Base-by-base conservation (phyloP, 35 echinoderm and acorn worm genomes). In the Holothuria glaberrima region DNA sequence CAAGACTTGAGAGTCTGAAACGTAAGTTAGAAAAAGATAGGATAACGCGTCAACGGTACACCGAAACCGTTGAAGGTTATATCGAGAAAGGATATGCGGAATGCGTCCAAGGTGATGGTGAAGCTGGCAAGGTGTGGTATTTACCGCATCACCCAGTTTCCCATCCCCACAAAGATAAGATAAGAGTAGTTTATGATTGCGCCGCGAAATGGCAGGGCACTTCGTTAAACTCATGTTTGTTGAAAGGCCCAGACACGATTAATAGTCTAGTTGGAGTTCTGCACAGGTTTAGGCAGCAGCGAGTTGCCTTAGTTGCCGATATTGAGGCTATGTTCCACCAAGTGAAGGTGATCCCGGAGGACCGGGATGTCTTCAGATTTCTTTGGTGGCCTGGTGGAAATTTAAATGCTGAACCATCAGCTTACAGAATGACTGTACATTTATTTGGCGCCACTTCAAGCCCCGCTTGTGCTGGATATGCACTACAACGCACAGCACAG, bases 291-390 rank as follows among this genome's bases (percentile, higher is more conserved):
- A 46, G 89, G 44, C 70, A 94, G 30, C 78, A 91, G 48, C 71
- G 79, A 31, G 59, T 91, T 46, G 89, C 93, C 1, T 14, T 79
- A 27, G 83, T 86, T 77, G 64, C 88, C 5, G 93, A 91, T 63
- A 67, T 94, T 28, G 71, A 94, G 64, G 89, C 34, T 25, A 91
- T 94, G 93, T 91, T 90, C 58, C 89, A 90, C 41, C 89, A 90
- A 69, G 57, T 80, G 17, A 61, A 80, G 20, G 89, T 90, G 6
- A 82, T 33, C 4, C 56, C 74, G 19, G 58, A 69, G 28, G 89
- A 90, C 75, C 71, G 89, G 3, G 89, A 90, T 34, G 74, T 26
- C 7, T 58, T 90, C 56, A 82, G 89, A 36, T 90, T 90, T 41
- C 32, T 90, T n/a, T 90, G 89, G 89, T 90, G 89, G 89, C 74